Conservation (phyloP, 2,113 vertebrate species). For the Seriola quinqueradiata region DNA sequence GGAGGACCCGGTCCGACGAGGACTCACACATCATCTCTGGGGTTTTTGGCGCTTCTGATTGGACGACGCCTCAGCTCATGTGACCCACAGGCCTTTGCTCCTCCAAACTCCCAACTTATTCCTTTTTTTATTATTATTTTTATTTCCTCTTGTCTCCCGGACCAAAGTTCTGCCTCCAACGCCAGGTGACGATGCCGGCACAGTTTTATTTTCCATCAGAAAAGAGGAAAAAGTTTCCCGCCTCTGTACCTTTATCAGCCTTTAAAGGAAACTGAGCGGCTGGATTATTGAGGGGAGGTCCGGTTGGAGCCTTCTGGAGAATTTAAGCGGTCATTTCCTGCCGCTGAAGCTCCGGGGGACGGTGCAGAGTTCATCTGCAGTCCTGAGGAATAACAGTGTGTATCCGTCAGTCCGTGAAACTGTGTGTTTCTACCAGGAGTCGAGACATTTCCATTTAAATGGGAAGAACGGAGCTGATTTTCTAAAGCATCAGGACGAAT, state of each 20-base stretch:
- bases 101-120: not conserved
- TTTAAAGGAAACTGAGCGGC: not conserved
- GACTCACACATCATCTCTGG: not conserved
- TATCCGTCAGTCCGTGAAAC: not conserved
- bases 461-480: not conserved
- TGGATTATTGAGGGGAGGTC: conserved; percentile 13
- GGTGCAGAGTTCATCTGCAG: conserved; percentile 1
- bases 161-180: not conserved
- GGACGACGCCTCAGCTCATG: conserved; percentile 15
- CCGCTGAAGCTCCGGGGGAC: conserved; percentile 6
- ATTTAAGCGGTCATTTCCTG: conserved; percentile 10
- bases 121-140: not conserved
- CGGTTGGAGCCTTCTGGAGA: conserved; percentile 2
- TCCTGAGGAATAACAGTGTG: conserved; percentile 9
- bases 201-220: not conserved
- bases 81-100: not conserved
- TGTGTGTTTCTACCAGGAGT: not conserved
- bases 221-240: not conserved
- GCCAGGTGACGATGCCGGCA: not conserved
- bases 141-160: not conserved
- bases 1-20: not conserved
- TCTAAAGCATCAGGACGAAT: not conserved
- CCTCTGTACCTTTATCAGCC: not conserved
- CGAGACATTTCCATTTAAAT: conserved; percentile 27
- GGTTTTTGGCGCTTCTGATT: conserved; percentile 16